These are phyloP conservation scores for Barypeithes pellucidus DNA, from an alignment of 2,888 invertebrate species.

Conservation along the genomic window DNA sequence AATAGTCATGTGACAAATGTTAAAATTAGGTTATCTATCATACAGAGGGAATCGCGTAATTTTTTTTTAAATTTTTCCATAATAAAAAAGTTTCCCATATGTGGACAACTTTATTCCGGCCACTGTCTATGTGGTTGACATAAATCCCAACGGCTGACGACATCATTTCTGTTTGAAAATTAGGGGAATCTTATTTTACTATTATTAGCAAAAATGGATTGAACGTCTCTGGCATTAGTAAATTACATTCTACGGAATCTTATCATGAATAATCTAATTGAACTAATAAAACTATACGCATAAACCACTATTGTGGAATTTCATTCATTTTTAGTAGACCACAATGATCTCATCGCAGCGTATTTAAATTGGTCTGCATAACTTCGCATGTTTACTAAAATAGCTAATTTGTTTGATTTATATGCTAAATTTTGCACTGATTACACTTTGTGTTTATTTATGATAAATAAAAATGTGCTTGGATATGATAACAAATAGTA, in stretches of 20 bases:
- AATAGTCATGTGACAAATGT: too few species aligned
- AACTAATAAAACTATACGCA: conserved; percentile 17
- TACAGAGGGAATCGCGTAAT: too few species aligned
- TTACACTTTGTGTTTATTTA: conserved; percentile 2
- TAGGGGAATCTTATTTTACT: not conserved
- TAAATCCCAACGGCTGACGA: too few species aligned
- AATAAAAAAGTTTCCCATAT: too few species aligned
- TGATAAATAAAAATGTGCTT: not conserved
- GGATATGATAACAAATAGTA: too few species aligned
- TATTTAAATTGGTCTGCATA: conserved; percentile 34
- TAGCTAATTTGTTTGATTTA: conserved; percentile 4
- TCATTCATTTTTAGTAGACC: conserved; percentile 38
- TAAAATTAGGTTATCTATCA: too few species aligned
- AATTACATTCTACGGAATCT: not conserved
- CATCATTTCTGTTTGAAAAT: too few species aligned
- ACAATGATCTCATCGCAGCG: conserved; percentile 38
- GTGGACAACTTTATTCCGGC: too few species aligned
- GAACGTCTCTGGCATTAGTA: too few species aligned
- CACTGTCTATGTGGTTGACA: too few species aligned
- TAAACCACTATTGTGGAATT: conserved; percentile 40
- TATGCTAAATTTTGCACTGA: conserved; percentile 6
- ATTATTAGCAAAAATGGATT: too few species aligned
- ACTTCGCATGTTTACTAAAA: conserved; percentile 13
- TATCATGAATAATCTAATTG: not conserved
- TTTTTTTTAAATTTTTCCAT: too few species aligned